Conservation (phyloP, 2,113 vertebrate genomes). For the Acanthisitta chloris region DNA sequence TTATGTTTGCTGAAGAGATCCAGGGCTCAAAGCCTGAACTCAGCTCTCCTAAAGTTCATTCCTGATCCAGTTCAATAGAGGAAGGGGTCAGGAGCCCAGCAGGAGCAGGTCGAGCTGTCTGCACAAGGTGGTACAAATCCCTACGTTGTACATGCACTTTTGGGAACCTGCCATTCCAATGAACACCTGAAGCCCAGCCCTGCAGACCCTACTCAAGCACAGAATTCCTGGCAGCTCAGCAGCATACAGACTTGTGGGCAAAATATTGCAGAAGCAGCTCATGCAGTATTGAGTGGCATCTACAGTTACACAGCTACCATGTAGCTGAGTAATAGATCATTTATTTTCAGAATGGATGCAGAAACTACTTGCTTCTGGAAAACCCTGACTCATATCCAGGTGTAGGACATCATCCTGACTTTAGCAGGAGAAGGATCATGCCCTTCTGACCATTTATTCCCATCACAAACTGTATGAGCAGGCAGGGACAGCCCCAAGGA, state of each 20-base stretch:
- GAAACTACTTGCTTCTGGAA: not conserved
- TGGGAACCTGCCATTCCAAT: not conserved
- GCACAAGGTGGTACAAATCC: not conserved
- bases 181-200: not conserved
- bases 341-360: not conserved
- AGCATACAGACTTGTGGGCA: not conserved
- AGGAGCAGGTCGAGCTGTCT: not conserved
- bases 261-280: not conserved
- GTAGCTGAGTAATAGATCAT: not conserved
- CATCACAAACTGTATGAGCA: not conserved
- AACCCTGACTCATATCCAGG: not conserved
- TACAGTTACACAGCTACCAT: not conserved
- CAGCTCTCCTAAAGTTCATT: not conserved
- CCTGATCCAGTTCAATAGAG: not conserved
- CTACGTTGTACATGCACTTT: rapidly evolving
- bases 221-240: not conserved
- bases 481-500: not conserved
- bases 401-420: not conserved
- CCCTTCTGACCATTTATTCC: not conserved
- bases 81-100: not conserved
- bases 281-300: not conserved
- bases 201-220: not conserved
- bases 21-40: not conserved
- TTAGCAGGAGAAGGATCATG: not conserved
- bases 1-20: not conserved